Evolutionary conservation across 2,888 invertebrate species (phyloP).

Genomic region (Agrochola litura): DNA sequence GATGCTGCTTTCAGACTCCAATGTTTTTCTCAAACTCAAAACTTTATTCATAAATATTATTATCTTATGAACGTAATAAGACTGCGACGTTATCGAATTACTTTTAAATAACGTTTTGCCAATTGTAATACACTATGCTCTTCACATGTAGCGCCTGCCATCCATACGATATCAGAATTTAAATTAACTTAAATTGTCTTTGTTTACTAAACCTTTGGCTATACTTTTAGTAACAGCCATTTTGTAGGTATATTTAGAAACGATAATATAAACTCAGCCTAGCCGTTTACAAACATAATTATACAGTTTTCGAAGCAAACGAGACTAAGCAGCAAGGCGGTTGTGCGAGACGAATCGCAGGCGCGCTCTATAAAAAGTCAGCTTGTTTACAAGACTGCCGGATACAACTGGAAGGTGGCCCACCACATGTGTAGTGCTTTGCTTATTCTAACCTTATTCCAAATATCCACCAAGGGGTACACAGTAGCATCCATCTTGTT

Average conservation of each 20-base stretch:
- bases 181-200: constrained; percentile 25
- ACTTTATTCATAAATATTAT: constrained; percentile 16
- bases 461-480: constrained; percentile 59
- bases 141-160: constrained; percentile 15
- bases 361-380: constrained; percentile 86
- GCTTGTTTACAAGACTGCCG: constrained; percentile 85
- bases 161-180: constrained; percentile 37
- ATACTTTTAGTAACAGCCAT: constrained; percentile 36
- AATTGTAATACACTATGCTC: constrained; percentile 6
- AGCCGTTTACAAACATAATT: constrained; percentile 71
- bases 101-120: constrained; percentile 6
- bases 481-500: constrained; percentile 34
- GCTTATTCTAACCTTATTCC: constrained; percentile 74
- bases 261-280: constrained; percentile 61
- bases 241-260: constrained; percentile 56
- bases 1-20: neutral
- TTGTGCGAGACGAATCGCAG: constrained; percentile 83
- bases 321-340: constrained; percentile 73
- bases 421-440: constrained; percentile 82
- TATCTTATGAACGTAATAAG: neutral
- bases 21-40: constrained; percentile 23
- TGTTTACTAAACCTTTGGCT: constrained; percentile 13
- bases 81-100: constrained; percentile 16
- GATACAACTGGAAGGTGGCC: constrained; percentile 81
- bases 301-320: constrained; percentile 71